phyloP scores from a whole-genome alignment of 1,140 invertebrate species.

The Galleria mellonella region DNA sequence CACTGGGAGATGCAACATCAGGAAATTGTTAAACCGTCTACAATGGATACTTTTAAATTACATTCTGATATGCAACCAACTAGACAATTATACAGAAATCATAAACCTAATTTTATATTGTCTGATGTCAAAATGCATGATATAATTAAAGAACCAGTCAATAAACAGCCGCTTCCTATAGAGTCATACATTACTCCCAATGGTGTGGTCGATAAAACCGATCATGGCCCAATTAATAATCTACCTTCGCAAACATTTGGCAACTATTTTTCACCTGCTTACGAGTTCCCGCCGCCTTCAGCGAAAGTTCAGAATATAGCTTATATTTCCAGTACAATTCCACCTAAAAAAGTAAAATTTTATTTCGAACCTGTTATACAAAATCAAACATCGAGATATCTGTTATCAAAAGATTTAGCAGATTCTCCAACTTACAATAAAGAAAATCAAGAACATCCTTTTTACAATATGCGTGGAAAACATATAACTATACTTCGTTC shows the following conservation, averaged over 20 bases:
- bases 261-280: no score
- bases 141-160: conserved; percentile 12
- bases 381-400: conserved; percentile 6
- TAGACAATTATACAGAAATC: conserved; percentile 5
- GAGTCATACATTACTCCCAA: no score
- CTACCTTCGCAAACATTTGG: no score
- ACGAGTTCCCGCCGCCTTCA: no score
- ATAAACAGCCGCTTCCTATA: background rate
- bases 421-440: background rate
- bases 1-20: conserved; percentile 1
- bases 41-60: conserved; percentile 5
- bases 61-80: background rate
- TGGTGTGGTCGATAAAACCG: no score
- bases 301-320: no score
- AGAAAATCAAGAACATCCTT: background rate
- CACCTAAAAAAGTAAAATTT: no score
- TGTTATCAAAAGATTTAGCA: conserved; percentile 1
- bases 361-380: conserved; percentile 19
- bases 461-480: conserved; percentile 14
- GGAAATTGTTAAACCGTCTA: background rate
- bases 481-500: conserved; percentile 33
- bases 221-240: no score
- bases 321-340: no score
- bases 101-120: conserved; percentile 22
- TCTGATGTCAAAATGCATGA: conserved; percentile 30